Conservation (phyloP, 2,113 vertebrate genomes). For the Galemys pyrenaicus region DNA sequence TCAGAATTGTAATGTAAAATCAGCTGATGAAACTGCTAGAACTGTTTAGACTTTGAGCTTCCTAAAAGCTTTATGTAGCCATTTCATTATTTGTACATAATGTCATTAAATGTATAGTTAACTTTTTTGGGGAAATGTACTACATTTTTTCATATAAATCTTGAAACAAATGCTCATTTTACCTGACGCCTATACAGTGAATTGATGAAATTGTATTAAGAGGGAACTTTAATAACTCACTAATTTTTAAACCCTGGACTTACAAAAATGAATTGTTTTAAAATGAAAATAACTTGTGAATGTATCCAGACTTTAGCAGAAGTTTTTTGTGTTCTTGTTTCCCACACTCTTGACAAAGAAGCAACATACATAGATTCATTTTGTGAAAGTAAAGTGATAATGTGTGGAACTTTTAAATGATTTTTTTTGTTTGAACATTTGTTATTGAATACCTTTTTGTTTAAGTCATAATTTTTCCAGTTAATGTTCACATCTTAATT, state of each 20-base stretch:
- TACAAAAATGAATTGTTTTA: constrained; percentile 41
- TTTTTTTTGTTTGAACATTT: constrained; percentile 41
- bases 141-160: constrained; percentile 40
- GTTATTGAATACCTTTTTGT: constrained; percentile 19
- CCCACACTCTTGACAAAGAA: neutral
- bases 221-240: constrained; percentile 26
- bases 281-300: neutral
- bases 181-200: constrained; percentile 58
- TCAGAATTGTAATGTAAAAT: constrained; percentile 49
- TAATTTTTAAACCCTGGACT: constrained; percentile 41
- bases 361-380: constrained; percentile 5
- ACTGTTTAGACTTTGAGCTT: constrained; percentile 40
- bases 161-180: constrained; percentile 61
- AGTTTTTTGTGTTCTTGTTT: neutral
- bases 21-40: constrained; percentile 49
- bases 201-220: constrained; percentile 17
- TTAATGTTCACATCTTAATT: constrained; percentile 25
- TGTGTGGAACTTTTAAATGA: constrained; percentile 23
- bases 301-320: neutral
- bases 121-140: constrained; percentile 47
- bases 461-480: constrained; percentile 45
- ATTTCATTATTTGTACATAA: constrained; percentile 52
- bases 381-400: constrained; percentile 26
- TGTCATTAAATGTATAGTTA: constrained; percentile 48
- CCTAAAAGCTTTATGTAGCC: constrained; percentile 37